Base-by-base conservation (phyloP, 2,888 invertebrate species). In the Drosophila leonis region DNA sequence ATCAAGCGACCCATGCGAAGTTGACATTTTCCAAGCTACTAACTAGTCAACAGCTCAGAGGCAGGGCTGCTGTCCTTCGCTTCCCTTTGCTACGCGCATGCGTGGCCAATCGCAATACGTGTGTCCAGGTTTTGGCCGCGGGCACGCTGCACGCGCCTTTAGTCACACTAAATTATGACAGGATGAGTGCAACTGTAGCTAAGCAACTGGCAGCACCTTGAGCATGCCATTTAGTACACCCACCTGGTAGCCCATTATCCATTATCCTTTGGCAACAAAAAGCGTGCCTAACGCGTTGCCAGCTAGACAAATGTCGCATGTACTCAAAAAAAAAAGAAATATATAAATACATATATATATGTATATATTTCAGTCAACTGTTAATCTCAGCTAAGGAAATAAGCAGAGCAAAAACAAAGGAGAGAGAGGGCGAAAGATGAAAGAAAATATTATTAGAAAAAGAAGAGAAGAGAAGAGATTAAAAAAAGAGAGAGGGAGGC, bases 241-340 rank as follows among this genome's bases (percentile, higher is more conserved):
- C 88, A 84, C 84, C 88, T 83, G 85, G 85, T 64, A 75, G 83
- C 71, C 85, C 85, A 87, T 87, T 87, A 84, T 87, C 84, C 84
- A 87, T 87, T 87, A 84, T 87, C 85, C 84, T 82, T 80, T 71
- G 76, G 55, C 75, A 80, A 78, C 82, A 80, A 84, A 70, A 78
- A 74, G 82, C 87, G 73, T 81, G 66, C 31, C 78, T 64, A 84
- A 84, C 61, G n/a, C 48, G 44, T 67, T 65, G 75, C 72, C 70
- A 66, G 68, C 84, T 70, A 80, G 85, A 84, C 81, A 80, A 84
- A 87, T 87, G 84, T 87, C 88, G 68, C 82, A 72, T 73, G 73
- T 63, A 68, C 18, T 44, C 48, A 62, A 37, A 24, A n/a, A n/a
- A n/a, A n/a, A n/a, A n/a, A n/a, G n/a, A 51, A 20, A n/a, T 29